These are phyloP conservation scores for Adineta ricciae DNA, from an alignment of 2,888 invertebrate species.

Conservation along the genomic window DNA sequence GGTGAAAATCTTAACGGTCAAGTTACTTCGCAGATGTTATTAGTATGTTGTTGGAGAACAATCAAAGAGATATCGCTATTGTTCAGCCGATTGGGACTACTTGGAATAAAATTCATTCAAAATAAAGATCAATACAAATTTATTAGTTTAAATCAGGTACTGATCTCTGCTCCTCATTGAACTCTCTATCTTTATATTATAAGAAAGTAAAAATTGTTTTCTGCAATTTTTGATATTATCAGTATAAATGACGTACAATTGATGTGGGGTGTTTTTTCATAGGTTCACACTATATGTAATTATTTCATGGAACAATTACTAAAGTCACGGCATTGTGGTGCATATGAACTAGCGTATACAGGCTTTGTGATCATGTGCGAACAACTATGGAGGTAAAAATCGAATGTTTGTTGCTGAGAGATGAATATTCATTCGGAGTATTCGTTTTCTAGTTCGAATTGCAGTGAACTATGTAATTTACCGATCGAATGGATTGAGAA, in stretches of 20 bases:
- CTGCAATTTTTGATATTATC: too few relatives aligned
- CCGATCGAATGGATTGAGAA: conserved; percentile 28
- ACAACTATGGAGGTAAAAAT: conserved; percentile 58
- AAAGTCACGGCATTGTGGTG: conserved; percentile 78
- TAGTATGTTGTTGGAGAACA: conserved; percentile 83
- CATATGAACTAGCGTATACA: conserved; percentile 87
- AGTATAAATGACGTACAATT: too few relatives aligned
- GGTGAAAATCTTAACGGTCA: not conserved
- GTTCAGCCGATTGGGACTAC: conserved; percentile 43
- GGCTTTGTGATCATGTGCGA: conserved; percentile 70
- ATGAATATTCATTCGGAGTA: too few relatives aligned
- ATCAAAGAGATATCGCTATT: conserved; percentile 67
- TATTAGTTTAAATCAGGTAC: conserved; percentile 23
- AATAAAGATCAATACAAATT: conserved; percentile 11
- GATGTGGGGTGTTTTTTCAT: too few relatives aligned
- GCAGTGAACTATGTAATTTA: not conserved
- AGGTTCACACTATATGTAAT: conserved; percentile 40
- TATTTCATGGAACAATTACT: conserved; percentile 47
- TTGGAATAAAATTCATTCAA: conserved; percentile 17
- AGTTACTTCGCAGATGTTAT: conserved; percentile 61
- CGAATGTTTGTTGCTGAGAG: not conserved
- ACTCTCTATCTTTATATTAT: too few relatives aligned
- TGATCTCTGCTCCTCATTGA: too few relatives aligned
- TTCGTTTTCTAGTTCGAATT: not conserved
- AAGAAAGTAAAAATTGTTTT: too few relatives aligned